Percentiles rank a stretch among this genome's conserved stretches.
phyloP scores from a whole-genome alignment of 2,797 vertebrate species.

The Poecile montanus region DNA sequence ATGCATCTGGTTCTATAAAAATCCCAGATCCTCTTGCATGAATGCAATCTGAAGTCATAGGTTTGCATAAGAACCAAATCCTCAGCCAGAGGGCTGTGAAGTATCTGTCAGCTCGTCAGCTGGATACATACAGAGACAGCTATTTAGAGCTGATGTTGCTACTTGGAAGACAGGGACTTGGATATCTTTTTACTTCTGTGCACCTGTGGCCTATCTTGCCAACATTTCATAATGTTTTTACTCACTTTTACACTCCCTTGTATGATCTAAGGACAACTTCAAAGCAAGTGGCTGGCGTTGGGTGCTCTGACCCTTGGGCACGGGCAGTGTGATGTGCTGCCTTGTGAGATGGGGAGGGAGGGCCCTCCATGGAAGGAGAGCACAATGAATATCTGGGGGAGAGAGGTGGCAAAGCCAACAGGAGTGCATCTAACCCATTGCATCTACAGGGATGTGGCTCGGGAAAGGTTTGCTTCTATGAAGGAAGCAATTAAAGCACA shows the following conservation, averaged over 20 bases:
- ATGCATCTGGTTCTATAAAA: slow-evolving; percentile 67
- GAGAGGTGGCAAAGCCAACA: neutral
- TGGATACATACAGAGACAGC: neutral
- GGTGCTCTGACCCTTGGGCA: accelerated
- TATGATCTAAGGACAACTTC: neutral
- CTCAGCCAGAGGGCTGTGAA: slow-evolving; percentile 54
- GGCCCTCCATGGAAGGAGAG: neutral
- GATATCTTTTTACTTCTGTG: neutral
- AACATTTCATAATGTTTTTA: neutral
- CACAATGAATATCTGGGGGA: accelerated
- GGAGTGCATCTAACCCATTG: too few species aligned
- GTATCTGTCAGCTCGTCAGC: slow-evolving; percentile 52
- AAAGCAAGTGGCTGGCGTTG: neutral
- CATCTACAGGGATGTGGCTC: neutral
- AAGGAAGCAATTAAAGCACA: neutral
- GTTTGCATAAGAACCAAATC: slow-evolving; percentile 59
- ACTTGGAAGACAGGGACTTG: neutral
- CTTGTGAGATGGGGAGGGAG: neutral
- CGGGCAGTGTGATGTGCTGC: neutral
- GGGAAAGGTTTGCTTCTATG: neutral
- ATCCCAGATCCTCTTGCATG: slow-evolving; percentile 25
- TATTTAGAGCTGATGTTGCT: slow-evolving; percentile 42
- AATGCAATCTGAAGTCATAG: slow-evolving; percentile 57
- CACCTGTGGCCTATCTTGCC: slow-evolving; percentile 27
- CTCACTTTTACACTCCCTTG: neutral